These are phyloP conservation scores for Hydrochoerus hydrochaeris DNA, from an alignment of 2,113 vertebrate genomes.

Conservation along the genomic window DNA sequence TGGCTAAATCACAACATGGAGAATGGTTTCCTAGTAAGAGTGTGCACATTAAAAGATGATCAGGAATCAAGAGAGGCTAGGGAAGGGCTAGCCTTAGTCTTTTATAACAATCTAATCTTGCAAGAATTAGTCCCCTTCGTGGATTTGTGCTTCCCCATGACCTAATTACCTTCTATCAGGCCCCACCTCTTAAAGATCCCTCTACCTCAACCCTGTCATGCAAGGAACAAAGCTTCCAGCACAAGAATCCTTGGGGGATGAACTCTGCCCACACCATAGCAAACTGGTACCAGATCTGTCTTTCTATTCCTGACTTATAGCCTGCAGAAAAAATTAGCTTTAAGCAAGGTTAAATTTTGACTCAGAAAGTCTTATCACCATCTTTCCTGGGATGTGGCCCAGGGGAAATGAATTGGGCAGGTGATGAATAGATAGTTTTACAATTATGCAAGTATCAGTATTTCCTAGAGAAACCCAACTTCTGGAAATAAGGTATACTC, in stretches of 20 bases:
- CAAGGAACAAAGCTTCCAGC: not conserved
- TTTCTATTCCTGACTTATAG: not conserved
- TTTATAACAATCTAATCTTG: not conserved
- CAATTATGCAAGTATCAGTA: conserved; percentile 12
- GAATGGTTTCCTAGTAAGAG: not conserved
- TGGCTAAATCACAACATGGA: not conserved
- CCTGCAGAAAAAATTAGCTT: conserved; percentile 16
- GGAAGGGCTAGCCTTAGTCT: not conserved
- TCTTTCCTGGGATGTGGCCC: conserved; percentile 9
- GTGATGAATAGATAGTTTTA: not conserved
- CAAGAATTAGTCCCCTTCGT: not conserved
- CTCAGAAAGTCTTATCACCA: not conserved
- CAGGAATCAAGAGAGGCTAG: not conserved
- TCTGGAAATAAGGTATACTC: not conserved
- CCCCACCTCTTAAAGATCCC: not conserved
- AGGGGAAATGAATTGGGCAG: not conserved
- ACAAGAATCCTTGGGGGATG: not conserved
- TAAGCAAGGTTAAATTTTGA: not conserved
- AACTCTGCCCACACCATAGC: not conserved
- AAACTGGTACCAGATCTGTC: not conserved
- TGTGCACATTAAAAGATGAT: not conserved
- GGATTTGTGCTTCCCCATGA: not conserved
- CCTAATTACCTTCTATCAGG: not conserved
- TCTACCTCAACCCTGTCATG: not conserved
- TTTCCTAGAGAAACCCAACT: conserved; percentile 53